phyloP scores from a whole-genome alignment of 2,888 invertebrate species.

The Globia sparganii region DNA sequence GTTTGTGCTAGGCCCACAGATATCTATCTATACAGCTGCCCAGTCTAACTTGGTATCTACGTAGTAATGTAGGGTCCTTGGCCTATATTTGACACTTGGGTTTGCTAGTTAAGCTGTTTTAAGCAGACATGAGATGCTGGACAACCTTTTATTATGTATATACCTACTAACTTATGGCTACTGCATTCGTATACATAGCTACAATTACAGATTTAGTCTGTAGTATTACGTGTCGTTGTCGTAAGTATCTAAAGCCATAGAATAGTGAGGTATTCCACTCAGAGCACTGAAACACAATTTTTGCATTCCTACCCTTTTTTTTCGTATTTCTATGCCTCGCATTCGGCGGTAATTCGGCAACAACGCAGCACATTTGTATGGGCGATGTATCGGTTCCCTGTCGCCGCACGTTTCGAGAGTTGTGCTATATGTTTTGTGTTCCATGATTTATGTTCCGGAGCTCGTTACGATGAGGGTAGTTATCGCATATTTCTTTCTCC shows the following conservation, averaged over 20 bases:
- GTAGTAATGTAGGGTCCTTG: not conserved
- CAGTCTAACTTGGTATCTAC: not conserved
- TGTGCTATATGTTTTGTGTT: slow-evolving; percentile 27
- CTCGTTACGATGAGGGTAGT: slow-evolving; percentile 15
- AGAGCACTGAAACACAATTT: slow-evolving; percentile 7
- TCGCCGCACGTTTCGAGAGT: slow-evolving; percentile 38
- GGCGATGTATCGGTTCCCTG: slow-evolving; percentile 31
- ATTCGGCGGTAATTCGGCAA: slow-evolving; percentile 15
- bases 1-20: not conserved
- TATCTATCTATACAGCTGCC: not conserved
- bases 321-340: not conserved
- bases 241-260: not conserved
- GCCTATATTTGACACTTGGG: not conserved
- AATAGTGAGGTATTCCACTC: too few relatives aligned
- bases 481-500: slow-evolving; percentile 17
- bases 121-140: not conserved
- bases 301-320: not conserved
- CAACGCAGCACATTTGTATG: slow-evolving; percentile 43
- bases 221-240: not conserved
- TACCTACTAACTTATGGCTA: not conserved
- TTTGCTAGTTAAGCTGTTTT: not conserved
- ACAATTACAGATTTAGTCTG: not conserved
- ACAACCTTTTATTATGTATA: too few relatives aligned
- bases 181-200: not conserved
- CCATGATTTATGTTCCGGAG: slow-evolving; percentile 46